These are phyloP conservation scores for Auanema freiburgensis DNA, from an alignment of 2,888 invertebrate genomes.

Conservation along the genomic window DNA sequence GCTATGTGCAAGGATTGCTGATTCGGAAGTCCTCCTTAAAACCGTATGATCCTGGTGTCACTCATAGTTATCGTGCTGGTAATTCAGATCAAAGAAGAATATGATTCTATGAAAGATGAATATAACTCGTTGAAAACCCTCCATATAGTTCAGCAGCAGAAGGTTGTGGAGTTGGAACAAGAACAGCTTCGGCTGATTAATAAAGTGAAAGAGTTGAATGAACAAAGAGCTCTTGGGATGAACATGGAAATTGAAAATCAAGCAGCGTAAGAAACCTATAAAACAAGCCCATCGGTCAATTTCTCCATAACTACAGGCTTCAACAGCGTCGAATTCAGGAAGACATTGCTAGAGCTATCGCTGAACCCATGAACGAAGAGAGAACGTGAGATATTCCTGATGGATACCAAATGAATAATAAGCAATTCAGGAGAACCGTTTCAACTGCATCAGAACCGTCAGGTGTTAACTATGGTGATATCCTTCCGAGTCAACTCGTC, in stretches of 20 bases:
- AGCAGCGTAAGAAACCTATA: slow-evolving; percentile 17
- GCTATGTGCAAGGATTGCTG: slow-evolving; percentile 26
- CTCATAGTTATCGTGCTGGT: not conserved
- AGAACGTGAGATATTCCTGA: slow-evolving; percentile 24
- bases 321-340: slow-evolving; percentile 26
- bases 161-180: slow-evolving; percentile 71
- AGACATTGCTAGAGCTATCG: slow-evolving; percentile 30
- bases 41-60: not conserved
- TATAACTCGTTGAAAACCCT: not conserved
- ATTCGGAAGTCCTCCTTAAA: slow-evolving; percentile 25
- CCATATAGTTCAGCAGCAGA: slow-evolving; percentile 1
- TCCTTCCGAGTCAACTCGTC: slow-evolving; percentile 13
- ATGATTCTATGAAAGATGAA: not conserved
- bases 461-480: too few relatives aligned
- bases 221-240: slow-evolving; percentile 28
- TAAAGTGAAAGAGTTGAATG: slow-evolving; percentile 85
- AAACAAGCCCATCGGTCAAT: not conserved
- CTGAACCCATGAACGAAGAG: slow-evolving; percentile 20
- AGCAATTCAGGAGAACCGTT: not conserved
- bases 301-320: slow-evolving; percentile 19
- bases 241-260: slow-evolving; percentile 33
- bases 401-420: not conserved
- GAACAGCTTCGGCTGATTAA: slow-evolving; percentile 84
- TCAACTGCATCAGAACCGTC: not conserved
- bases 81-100: not conserved